A percentile compares a stretch with the other conserved stretches of the same genome.
phyloP scores from a whole-genome alignment of 2,888 invertebrate genomes.

The Eupithecia inturbata region DNA sequence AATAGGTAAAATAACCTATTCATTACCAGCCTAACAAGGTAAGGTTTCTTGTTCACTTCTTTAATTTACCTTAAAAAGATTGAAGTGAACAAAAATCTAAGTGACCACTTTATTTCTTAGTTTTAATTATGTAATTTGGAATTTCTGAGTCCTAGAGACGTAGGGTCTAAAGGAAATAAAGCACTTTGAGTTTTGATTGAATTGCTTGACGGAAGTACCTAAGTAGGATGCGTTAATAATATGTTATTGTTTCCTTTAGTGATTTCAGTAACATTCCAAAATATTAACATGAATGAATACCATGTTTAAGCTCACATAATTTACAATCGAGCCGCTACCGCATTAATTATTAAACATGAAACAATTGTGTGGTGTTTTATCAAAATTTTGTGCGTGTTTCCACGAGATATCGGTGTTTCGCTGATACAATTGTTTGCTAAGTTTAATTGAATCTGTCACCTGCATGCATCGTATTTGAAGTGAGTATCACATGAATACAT shows the following conservation, averaged over 20 bases:
- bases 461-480: slow-evolving; percentile 23
- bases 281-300: background rate
- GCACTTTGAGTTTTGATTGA: background rate
- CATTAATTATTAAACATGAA: slow-evolving; percentile 1
- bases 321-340: background rate
- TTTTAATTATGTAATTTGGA: background rate
- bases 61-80: background rate
- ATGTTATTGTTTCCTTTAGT: background rate
- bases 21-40: background rate
- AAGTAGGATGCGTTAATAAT: background rate
- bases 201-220: background rate
- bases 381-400: slow-evolving; percentile 1
- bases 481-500: background rate
- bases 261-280: background rate
- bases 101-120: background rate
- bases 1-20: no score
- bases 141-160: background rate
- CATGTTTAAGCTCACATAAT: background rate
- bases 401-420: slow-evolving; percentile 15
- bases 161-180: background rate
- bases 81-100: no score
- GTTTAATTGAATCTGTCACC: slow-evolving; percentile 39
- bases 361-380: background rate
- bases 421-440: slow-evolving; percentile 24
- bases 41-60: no score